Conservation (phyloP, 2,797 vertebrate genomes). For the Coregonus sp. region DNA sequence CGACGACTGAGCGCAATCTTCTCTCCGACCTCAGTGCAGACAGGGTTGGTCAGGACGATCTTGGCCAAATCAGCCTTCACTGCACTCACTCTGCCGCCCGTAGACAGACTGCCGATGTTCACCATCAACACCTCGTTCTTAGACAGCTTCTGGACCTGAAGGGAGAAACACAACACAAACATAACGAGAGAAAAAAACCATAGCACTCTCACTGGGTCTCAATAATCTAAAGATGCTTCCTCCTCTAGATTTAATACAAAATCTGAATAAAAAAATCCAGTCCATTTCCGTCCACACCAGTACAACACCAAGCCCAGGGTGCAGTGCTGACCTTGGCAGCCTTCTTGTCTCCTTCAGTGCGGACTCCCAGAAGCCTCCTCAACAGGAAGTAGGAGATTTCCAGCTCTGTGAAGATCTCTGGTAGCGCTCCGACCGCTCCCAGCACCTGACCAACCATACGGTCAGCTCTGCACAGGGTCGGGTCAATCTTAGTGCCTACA, state of each 20-base stretch:
- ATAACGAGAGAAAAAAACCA: no score
- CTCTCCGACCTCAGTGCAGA: slow-evolving; percentile 98
- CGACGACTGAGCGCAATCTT: slow-evolving; percentile 97
- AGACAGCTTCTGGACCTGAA: slow-evolving; percentile 95
- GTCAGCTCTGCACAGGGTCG: slow-evolving; percentile 94
- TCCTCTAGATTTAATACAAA: background rate
- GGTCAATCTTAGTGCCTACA: slow-evolving; percentile 98
- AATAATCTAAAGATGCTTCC: background rate
- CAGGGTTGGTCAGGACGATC: slow-evolving; percentile 96
- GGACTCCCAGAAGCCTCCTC: slow-evolving; percentile 90
- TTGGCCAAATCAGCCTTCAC: slow-evolving; percentile 98
- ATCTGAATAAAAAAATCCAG: background rate
- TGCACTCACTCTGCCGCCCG: slow-evolving; percentile 94
- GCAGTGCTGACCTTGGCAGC: slow-evolving; percentile 87
- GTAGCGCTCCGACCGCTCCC: slow-evolving; percentile 93
- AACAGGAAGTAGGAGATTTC: slow-evolving; percentile 98
- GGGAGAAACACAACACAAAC: background rate
- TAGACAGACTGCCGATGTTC: slow-evolving; percentile 96
- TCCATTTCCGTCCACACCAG: background rate
- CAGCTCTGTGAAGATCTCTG: slow-evolving; percentile 97
- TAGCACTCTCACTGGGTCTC: no score
- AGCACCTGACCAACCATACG: slow-evolving; percentile 99
- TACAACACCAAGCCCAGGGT: background rate
- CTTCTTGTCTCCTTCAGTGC: slow-evolving; percentile 98
- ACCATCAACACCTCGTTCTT: slow-evolving; percentile 99